Base-by-base conservation (phyloP, 2,888 invertebrate species). In the Eupithecia pulchellata region DNA sequence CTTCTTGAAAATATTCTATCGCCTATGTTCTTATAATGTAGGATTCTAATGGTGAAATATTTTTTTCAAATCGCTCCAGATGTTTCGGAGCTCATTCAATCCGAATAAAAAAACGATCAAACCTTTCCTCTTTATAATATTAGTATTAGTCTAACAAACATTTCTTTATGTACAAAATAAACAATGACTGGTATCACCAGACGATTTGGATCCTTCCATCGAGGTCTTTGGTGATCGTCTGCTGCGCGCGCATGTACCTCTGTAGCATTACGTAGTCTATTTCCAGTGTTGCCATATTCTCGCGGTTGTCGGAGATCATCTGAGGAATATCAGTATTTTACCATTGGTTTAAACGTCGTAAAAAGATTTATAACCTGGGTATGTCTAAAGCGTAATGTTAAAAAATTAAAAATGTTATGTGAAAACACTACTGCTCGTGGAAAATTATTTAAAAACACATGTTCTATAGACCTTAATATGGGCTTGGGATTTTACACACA, bases 221-320 rank as follows among this genome's bases (percentile, higher is more conserved):
- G 11, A 94, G 79, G 61, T 95, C 95, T 36, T 91, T 86, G 27
- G 90, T 82, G 3, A 96, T 87, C 1, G 94, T 92, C 29, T 91
- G 90, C 77, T 94, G 93, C 36, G 91, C 86, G 17, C 90, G 82
- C 79, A 96, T 88, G 82, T 95, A 96, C 1, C 88, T 82, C 69
- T 91, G 91, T 71, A 96, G 84, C 76, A 94, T 88, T 73, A 95
- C 95, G 75, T 95, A 92, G 82, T 96, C 96, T 0, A 94, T 75
- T 0, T 85, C 87, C 39, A 96, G 93, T 62, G 86, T 85, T 62
- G 85, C 81, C 30, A 93, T 69, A 81, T 96, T 95, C 72, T 92
- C 86, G 25, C 95, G 85, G 79, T 95, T 91, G 0, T 95, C 84
- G 0, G 90, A 82, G 52, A 96, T 77, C 80, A 95, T 90, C 94